Evolutionary conservation across 2,797 vertebrate species (phyloP).

Genomic region (Poecilia wingei): DNA sequence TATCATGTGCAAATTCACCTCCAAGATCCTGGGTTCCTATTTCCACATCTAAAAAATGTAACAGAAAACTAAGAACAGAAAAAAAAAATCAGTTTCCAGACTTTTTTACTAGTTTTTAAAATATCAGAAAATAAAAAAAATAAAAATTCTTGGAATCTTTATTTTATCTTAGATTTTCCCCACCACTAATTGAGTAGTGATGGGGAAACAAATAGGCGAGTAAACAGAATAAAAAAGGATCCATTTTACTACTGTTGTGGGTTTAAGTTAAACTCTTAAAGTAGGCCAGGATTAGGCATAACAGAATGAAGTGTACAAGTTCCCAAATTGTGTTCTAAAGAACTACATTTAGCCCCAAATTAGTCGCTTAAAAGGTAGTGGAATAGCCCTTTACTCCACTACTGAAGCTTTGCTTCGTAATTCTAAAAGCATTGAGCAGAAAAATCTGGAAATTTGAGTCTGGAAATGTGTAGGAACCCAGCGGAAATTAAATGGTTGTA

Average conservation of each 20-base stretch:
- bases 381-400: not conserved
- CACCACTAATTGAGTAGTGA: not conserved
- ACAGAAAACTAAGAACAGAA: not conserved
- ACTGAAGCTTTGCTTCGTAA: not conserved
- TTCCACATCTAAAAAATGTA: not conserved
- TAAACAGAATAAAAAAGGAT: not conserved
- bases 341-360: not conserved
- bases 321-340: not conserved
- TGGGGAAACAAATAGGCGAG: not conserved
- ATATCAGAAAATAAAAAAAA: not conserved
- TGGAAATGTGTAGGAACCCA: not conserved
- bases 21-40: not conserved
- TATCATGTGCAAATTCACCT: constrained; percentile 7
- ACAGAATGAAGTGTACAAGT: not conserved
- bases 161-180: not conserved
- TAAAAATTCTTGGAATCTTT: not conserved
- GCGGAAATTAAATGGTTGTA: not conserved
- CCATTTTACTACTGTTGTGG: not conserved
- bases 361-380: not conserved
- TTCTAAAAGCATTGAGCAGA: not conserved
- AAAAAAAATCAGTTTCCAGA: not conserved
- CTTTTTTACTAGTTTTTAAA: not conserved
- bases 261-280: not conserved
- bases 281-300: not conserved
- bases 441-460: not conserved